A percentile compares a stretch with the other conserved stretches of the same genome.
These are phyloP conservation scores for Halichondria panicea DNA, from an alignment of 37 sponge, comb jelly and placozoan species.

Conservation along the genomic window DNA sequence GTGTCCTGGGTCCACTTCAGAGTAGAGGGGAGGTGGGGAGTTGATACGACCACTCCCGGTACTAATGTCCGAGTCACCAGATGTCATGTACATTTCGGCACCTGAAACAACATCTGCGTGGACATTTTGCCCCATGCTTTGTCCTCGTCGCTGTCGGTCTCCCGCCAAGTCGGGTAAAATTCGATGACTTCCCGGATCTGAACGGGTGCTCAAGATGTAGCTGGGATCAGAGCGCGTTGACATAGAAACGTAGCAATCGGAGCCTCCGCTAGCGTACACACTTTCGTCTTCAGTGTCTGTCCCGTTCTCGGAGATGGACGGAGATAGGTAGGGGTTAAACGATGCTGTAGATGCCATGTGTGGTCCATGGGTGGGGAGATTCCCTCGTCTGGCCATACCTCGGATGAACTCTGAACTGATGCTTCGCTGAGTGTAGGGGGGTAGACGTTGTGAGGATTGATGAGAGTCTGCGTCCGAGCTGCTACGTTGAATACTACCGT, in stretches of 20 bases:
- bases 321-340: slow-evolving; percentile 23
- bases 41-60: slow-evolving; percentile 7
- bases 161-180: background rate
- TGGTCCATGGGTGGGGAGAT: slow-evolving; percentile 6
- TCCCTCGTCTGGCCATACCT: background rate
- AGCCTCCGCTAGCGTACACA: slow-evolving; percentile 41
- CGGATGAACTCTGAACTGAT: slow-evolving; percentile 24
- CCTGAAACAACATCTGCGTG: slow-evolving; percentile 1
- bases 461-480: too few relatives aligned
- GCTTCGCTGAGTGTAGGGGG: slow-evolving; percentile 50
- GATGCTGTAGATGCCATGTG: slow-evolving; percentile 30
- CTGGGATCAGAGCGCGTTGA: slow-evolving; percentile 10
- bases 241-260: slow-evolving; percentile 55
- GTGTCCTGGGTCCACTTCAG: slow-evolving; percentile 58
- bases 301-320: slow-evolving; percentile 34
- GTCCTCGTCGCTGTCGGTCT: background rate
- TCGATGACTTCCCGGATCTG: slow-evolving; percentile 5
- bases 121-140: background rate
- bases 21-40: slow-evolving; percentile 73
- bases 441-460: slow-evolving; percentile 24
- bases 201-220: slow-evolving; percentile 9
- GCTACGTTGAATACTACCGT: background rate
- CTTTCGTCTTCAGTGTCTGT: slow-evolving; percentile 18
- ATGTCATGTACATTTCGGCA: slow-evolving; percentile 48
- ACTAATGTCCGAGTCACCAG: slow-evolving; percentile 42